Percentiles rank a stretch among this genome's conserved stretches.
These are phyloP conservation scores for Tragelaphus strepsiceros DNA, from an alignment of 2,113 vertebrate genomes.

Conservation along the genomic window DNA sequence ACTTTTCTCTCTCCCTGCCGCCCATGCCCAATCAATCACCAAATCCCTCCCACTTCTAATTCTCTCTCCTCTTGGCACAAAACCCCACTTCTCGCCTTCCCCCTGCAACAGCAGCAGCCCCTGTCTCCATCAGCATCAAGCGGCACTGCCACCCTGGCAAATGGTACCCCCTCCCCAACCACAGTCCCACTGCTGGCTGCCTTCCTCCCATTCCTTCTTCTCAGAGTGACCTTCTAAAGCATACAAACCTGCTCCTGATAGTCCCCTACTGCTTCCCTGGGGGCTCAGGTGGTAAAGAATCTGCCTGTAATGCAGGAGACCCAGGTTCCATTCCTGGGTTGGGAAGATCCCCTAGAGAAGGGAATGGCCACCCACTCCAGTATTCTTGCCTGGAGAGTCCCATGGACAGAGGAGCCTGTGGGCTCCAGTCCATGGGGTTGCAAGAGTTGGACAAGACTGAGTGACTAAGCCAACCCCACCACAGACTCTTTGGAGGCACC, in stretches of 20 bases:
- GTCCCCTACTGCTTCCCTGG: background rate
- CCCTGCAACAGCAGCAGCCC: background rate
- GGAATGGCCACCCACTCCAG: background rate
- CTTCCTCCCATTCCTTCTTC: background rate
- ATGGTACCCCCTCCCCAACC: background rate
- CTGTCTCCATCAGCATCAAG: background rate
- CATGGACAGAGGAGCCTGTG: background rate
- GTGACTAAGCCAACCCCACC: background rate
- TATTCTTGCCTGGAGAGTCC: background rate
- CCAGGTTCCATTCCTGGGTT: background rate
- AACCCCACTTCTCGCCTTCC: too few relatives aligned
- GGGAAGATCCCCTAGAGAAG: background rate
- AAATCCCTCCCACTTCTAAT: background rate
- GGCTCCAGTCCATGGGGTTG: background rate
- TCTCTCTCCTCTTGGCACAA: background rate
- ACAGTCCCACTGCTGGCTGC: background rate
- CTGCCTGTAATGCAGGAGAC: background rate
- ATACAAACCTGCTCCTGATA: background rate
- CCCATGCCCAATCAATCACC: background rate
- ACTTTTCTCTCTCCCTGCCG: too few relatives aligned
- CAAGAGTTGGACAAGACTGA: background rate
- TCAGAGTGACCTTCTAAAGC: background rate
- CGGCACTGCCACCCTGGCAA: background rate
- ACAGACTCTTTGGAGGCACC: background rate
- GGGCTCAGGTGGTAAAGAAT: background rate